Evolutionary conservation across 2,888 invertebrate genomes (phyloP), one percentile per base, ranked within the genome.

Genomic region (Brachypalpus laphriformis): DNA sequence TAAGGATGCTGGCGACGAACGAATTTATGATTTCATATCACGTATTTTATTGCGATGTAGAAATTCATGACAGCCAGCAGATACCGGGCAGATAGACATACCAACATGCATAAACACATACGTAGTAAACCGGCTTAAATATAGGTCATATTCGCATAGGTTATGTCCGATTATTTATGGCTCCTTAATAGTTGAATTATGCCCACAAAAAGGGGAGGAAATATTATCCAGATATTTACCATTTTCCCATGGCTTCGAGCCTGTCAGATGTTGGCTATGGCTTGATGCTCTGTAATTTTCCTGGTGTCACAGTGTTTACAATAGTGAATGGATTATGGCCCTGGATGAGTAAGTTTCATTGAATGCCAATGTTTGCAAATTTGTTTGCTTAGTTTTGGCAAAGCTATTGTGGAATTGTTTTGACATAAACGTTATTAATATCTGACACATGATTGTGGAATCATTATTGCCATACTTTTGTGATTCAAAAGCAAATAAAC

Each of bases 31-130:
- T 85, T 76, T 76, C 85, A 85, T 61, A 85, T 85, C 85, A 85
- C 85, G 85, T 85, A 85, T 81, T 85, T 85, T 85, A 85, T 85
- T 85, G 81, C 81, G 81, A 81, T 81, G 81, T 81, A 85, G 75
- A 81, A 85, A 85, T 85, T 85, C 85, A 81, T 85, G 75, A 75
- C 85, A 81, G 80, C 81, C 37, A 81, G 66, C 75, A 59, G 83
- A 80, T 75, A 80, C 25, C 59, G n/a, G n/a, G n/a, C n/a, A 47
- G 56, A 40, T 7, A 49, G 37, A 72, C 61, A 66, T 14, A 65
- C 71, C 71, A 78, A 37, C 56, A 20, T 8, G 25, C 28, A 18
- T 31, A 28, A 57, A 18, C 45, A 40, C 34, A 65, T 5, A 42
- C 22, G 25, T 65, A 75, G 54, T 34, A 8, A 18, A 11, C 20